Evolutionary conservation across 1,140 invertebrate genomes (phyloP), one percentile per base, ranked within the genome.

Genomic region (Papilio machaon): DNA sequence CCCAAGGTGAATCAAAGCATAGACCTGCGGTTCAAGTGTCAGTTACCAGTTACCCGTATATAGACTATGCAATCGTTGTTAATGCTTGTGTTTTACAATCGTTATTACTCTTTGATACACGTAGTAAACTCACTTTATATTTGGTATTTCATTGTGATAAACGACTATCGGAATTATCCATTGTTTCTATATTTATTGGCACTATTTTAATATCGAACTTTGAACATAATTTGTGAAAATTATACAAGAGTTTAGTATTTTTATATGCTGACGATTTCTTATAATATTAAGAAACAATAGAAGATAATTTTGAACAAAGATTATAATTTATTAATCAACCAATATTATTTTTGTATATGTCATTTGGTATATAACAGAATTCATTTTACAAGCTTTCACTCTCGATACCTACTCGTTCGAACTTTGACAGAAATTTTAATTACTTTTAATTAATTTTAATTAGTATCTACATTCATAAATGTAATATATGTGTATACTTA

Each of bases 131-230:
- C 70, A 70, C 58, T 81, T 82, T 83, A 52, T 73, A 67, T 85
- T 76, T 88, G 87, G 82, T 87, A 90, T 89, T 90, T 88, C 82
- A 60, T 80, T 80, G 77, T 82, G 74, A 80, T 81, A 87, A 89
- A 88, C 87, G 83, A 88, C 82, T 88, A 84, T 84, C 84, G 85
- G 87, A 87, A 89, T 90, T 89, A 91, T 87, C 85, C 83, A 86
- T 90, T 87, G 82, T 81, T 86, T 81, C 80, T 81, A 54, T 77
- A 60, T 70, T 81, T 77, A 46, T 84, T 81, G 80, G 85, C 84
- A 87, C 83, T 81, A 83, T 88, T 87, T 87, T 70, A 76, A 49
- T 80, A 78, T 79, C 80, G 88, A 89, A 86, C 87, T 90, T 90
- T 89, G 60, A 30, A 19, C 46, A 80, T 49, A 77, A 77, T 77